Conservation (phyloP, 2,888 invertebrate genomes). For the Gordius sp. region DNA sequence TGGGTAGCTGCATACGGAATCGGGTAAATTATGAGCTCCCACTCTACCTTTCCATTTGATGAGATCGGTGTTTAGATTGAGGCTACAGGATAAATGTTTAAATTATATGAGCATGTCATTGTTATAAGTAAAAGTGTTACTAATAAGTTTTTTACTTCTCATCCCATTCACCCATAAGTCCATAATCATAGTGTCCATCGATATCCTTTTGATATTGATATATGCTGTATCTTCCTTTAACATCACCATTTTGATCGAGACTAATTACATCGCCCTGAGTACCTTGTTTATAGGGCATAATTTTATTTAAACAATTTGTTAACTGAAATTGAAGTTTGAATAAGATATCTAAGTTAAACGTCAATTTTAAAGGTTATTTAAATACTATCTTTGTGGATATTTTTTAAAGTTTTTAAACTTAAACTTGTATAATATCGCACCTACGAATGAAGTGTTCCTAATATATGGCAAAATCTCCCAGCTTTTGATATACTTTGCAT, state of each 20-base stretch:
- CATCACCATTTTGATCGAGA: slow-evolving; percentile 42
- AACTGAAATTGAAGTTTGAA: too few relatives aligned
- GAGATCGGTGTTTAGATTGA: background rate
- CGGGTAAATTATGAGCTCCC: slow-evolving; percentile 33
- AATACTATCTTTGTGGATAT: too few relatives aligned
- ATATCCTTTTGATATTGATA: slow-evolving; percentile 39
- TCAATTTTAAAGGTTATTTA: too few relatives aligned
- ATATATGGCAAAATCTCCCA: slow-evolving; percentile 36
- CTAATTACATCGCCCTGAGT: background rate
- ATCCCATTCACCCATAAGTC: slow-evolving; percentile 36
- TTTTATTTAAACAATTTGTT: too few relatives aligned
- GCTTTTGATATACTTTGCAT: slow-evolving; percentile 27
- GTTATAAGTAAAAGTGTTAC: background rate
- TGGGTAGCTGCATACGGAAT: slow-evolving; percentile 39
- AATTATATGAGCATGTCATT: too few relatives aligned
- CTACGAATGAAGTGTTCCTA: slow-evolving; percentile 37
- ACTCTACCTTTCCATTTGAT: background rate
- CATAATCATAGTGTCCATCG: slow-evolving; percentile 36
- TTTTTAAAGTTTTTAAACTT: too few relatives aligned
- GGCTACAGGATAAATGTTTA: background rate
- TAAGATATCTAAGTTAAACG: too few relatives aligned
- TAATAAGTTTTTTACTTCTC: slow-evolving; percentile 26
- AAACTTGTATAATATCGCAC: too few relatives aligned
- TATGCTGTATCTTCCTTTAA: slow-evolving; percentile 42
- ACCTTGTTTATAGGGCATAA: background rate